phyloP scores from a whole-genome alignment of 2,797 vertebrate species.

The Helarctos malayanus region DNA sequence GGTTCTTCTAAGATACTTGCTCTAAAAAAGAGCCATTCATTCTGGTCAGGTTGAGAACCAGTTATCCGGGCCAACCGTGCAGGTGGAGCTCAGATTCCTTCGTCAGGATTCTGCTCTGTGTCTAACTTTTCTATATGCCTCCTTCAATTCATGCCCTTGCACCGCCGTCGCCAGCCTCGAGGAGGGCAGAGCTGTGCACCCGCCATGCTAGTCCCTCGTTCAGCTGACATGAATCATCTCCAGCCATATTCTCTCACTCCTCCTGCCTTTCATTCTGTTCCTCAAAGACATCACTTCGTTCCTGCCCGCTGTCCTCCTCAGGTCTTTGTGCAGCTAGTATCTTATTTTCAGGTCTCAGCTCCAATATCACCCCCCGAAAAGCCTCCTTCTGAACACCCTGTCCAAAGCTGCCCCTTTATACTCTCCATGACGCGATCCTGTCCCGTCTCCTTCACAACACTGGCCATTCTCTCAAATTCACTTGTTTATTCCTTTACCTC shows the following conservation, averaged over 20 bases:
- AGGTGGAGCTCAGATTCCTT: neutral
- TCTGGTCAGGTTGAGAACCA: neutral
- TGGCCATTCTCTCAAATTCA: neutral
- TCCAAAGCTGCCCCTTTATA: neutral
- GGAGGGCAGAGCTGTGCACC: neutral
- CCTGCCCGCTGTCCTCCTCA: neutral
- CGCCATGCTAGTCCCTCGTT: neutral
- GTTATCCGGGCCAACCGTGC: neutral
- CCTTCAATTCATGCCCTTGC: neutral
- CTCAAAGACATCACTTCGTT: neutral
- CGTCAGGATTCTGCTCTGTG: neutral
- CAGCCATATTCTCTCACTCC: neutral
- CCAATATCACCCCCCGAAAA: neutral
- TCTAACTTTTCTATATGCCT: neutral
- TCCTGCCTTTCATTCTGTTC: neutral
- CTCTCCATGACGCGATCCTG: neutral
- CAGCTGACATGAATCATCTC: neutral
- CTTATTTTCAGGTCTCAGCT: neutral
- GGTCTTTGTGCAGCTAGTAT: no score
- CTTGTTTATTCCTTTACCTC: neutral
- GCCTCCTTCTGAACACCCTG: neutral
- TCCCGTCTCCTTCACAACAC: neutral
- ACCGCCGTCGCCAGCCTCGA: accelerated
- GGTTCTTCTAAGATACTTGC: neutral
- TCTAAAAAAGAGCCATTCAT: neutral